phyloP scores from a whole-genome alignment of 2,888 invertebrate species.

The Drosophila mayaguana region DNA sequence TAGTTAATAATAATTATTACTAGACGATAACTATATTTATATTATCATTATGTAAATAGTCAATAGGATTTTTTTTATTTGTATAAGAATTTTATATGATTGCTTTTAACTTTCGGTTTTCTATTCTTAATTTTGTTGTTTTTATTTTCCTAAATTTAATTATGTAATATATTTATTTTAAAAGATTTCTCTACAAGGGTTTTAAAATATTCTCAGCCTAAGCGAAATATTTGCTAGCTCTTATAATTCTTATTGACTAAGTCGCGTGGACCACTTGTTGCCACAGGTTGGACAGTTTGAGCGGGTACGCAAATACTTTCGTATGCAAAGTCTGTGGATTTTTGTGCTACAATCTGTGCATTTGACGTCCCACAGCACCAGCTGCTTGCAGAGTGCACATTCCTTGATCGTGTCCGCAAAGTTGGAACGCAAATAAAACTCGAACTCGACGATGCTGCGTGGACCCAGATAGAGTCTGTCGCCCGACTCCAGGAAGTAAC shows the following conservation, averaged over 20 bases:
- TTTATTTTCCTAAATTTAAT: background rate
- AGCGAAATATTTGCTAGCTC: too few species aligned
- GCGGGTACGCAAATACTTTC: slow-evolving; percentile 60
- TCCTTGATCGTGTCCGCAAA: slow-evolving; percentile 53
- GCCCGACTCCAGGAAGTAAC: slow-evolving; percentile 51
- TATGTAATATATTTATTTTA: too few species aligned
- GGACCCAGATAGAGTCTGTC: slow-evolving; percentile 60
- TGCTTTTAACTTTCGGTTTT: background rate
- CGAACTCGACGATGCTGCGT: slow-evolving; percentile 62
- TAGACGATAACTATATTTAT: background rate
- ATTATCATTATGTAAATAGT: background rate
- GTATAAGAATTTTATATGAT: background rate
- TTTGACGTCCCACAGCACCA: slow-evolving; percentile 66
- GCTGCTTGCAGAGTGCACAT: slow-evolving; percentile 55
- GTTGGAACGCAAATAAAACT: slow-evolving; percentile 58
- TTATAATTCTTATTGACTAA: slow-evolving; percentile 27
- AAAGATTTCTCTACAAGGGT: too few species aligned
- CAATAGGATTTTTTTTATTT: background rate
- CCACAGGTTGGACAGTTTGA: slow-evolving; percentile 61
- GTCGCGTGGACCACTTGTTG: slow-evolving; percentile 55
- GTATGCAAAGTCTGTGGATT: slow-evolving; percentile 61
- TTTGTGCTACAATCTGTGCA: slow-evolving; percentile 52
- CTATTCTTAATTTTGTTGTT: background rate
- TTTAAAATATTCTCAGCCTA: background rate
- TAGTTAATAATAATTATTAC: background rate